Conservation (phyloP, 2,797 vertebrate species). For the Sebastes oblongus region DNA sequence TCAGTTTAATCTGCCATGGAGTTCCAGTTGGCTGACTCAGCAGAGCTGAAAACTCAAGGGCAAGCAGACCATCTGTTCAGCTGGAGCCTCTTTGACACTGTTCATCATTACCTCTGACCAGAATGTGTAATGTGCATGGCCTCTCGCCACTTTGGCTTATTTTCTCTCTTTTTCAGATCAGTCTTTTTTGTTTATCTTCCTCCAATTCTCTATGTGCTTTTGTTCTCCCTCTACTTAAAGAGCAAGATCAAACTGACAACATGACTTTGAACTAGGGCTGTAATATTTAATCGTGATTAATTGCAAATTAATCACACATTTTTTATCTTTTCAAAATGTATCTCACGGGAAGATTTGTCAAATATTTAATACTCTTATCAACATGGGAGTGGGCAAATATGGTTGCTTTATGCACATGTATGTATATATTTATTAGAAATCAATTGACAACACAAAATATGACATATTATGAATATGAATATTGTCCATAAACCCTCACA, state of each 20-base stretch:
- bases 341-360: too few species aligned
- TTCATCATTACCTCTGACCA: conserved; percentile 51
- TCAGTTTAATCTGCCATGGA: conserved; percentile 16
- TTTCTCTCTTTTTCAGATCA: conserved; percentile 8
- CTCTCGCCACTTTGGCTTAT: background rate
- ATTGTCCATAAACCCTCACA: too few species aligned
- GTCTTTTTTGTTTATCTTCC: background rate
- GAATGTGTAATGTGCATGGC: conserved; percentile 49
- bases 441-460: too few species aligned
- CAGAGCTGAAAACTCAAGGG: conserved; percentile 62
- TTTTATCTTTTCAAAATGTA: too few species aligned
- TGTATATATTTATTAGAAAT: too few species aligned
- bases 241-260: background rate
- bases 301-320: too few species aligned
- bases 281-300: too few species aligned
- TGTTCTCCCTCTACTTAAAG: background rate
- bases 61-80: conserved; percentile 74
- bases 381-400: too few species aligned
- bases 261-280: background rate
- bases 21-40: conserved; percentile 59
- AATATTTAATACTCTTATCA: too few species aligned
- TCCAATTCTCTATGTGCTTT: background rate
- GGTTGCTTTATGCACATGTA: too few species aligned
- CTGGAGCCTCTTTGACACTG: conserved; percentile 37
- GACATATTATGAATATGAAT: too few species aligned